Evolutionary conservation across 2,888 invertebrate species (phyloP).

Genomic region (Piscicola geometra): DNA sequence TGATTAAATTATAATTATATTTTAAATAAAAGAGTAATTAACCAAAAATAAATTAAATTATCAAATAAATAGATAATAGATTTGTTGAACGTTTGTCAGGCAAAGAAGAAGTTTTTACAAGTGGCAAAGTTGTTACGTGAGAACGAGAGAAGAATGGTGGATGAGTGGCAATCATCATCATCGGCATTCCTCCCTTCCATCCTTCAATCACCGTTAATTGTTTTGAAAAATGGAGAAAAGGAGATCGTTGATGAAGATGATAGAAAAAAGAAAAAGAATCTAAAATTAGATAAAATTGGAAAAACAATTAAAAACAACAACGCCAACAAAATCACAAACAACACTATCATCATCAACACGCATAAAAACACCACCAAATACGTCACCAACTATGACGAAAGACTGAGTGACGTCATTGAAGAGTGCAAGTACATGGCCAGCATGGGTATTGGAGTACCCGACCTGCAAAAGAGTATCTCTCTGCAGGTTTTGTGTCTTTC

Average conservation of each 20-base stretch:
- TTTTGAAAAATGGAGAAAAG: background rate
- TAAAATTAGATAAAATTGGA: background rate
- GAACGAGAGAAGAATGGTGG: slow-evolving; percentile 70
- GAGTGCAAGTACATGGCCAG: slow-evolving; percentile 58
- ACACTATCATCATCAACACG: background rate
- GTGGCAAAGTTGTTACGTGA: slow-evolving; percentile 70
- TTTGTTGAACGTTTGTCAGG: slow-evolving; percentile 51
- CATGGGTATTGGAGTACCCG: slow-evolving; percentile 57
- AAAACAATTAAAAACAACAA: background rate
- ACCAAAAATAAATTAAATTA: background rate
- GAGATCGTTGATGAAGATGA: background rate
- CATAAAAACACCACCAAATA: slow-evolving; percentile 43
- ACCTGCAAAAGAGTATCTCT: slow-evolving; percentile 57
- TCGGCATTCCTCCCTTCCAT: slow-evolving; percentile 63
- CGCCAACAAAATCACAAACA: background rate
- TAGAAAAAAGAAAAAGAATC: background rate
- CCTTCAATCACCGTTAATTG: slow-evolving; percentile 52
- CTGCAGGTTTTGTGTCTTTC: too few relatives aligned
- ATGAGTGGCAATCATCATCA: slow-evolving; percentile 67
- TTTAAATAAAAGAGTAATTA: background rate
- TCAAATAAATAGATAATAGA: background rate
- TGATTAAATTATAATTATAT: too few relatives aligned
- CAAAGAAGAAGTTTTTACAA: slow-evolving; percentile 72
- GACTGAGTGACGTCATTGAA: slow-evolving; percentile 56
- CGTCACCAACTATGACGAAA: slow-evolving; percentile 56